These are phyloP conservation scores for Sarcophilus harrisii DNA, from an alignment of 2,797 vertebrate genomes.

Conservation along the genomic window DNA sequence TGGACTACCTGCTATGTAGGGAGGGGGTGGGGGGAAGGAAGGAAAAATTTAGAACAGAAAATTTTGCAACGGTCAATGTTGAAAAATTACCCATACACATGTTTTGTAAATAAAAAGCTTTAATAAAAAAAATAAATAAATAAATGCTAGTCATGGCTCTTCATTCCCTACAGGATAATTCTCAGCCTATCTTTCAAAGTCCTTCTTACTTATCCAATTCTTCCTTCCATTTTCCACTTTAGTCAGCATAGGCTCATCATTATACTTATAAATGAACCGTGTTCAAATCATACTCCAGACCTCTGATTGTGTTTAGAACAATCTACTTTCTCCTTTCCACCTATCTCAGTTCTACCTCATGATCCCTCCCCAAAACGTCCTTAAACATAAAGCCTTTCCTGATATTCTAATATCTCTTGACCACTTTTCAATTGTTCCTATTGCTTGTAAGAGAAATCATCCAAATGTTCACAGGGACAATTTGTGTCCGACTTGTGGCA, in stretches of 20 bases:
- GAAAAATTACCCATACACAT: too few relatives aligned
- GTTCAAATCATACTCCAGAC: not conserved
- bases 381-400: too few relatives aligned
- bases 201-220: not conserved
- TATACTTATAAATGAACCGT: not conserved
- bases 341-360: not conserved
- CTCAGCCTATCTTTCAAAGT: not conserved
- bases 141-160: not conserved
- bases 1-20: too few relatives aligned
- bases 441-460: too few relatives aligned
- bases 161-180: not conserved
- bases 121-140: not conserved
- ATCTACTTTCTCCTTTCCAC: not conserved
- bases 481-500: too few relatives aligned
- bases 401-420: too few relatives aligned
- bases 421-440: too few relatives aligned
- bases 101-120: too few relatives aligned
- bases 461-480: too few relatives aligned
- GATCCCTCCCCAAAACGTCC: not conserved
- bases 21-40: too few relatives aligned
- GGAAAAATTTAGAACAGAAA: too few relatives aligned
- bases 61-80: too few relatives aligned
- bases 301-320: not conserved
- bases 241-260: not conserved
- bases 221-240: not conserved